phyloP scores from a whole-genome alignment of 2,113 vertebrate genomes.

The Okapia johnstoni region DNA sequence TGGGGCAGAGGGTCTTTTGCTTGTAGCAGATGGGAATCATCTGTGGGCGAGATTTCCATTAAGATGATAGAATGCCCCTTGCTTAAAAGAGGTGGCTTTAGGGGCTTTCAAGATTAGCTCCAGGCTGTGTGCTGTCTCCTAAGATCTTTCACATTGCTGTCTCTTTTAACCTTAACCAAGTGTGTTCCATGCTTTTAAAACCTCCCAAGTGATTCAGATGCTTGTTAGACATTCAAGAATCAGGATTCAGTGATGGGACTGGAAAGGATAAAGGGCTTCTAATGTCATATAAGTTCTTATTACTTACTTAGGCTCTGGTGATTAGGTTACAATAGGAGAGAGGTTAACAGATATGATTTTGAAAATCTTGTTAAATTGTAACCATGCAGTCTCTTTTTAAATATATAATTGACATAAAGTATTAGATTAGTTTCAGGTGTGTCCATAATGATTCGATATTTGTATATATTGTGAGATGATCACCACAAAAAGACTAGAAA shows the following conservation, averaged over 20 bases:
- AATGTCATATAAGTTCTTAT: background rate
- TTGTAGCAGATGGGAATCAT: background rate
- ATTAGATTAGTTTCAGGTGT: background rate
- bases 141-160: constrained; percentile 11
- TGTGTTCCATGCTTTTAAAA: constrained; percentile 1
- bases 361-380: background rate
- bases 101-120: background rate
- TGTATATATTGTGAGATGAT: background rate
- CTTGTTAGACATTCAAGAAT: background rate
- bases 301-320: background rate
- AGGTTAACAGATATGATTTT: constrained; percentile 11
- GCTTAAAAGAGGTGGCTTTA: constrained; percentile 19
- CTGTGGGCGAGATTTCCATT: constrained; percentile 1
- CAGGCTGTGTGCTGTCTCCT: background rate
- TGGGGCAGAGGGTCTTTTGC: background rate
- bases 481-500: background rate
- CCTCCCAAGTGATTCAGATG: background rate
- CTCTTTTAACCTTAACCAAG: background rate
- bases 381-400: background rate
- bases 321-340: background rate
- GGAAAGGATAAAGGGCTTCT: background rate
- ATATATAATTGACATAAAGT: background rate
- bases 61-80: background rate
- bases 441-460: background rate
- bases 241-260: background rate